These are phyloP conservation scores for Taphrorychus bicolor DNA, from an alignment of 2,888 invertebrate genomes.

Conservation along the genomic window DNA sequence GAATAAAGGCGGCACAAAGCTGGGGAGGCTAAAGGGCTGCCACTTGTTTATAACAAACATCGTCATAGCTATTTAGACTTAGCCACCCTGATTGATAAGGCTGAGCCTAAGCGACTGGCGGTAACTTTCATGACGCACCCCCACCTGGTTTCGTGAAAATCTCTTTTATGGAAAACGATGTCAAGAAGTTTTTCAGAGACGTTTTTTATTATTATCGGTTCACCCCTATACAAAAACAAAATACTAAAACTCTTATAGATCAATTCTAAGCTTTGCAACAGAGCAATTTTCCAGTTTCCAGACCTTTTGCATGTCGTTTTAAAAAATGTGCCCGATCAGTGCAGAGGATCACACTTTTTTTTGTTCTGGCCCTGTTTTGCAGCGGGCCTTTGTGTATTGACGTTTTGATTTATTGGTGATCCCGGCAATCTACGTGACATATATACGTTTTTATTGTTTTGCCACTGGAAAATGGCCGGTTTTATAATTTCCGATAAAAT, in stretches of 20 bases:
- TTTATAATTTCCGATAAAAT: slow-evolving; percentile 61
- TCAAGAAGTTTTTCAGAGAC: neutral
- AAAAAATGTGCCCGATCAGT: slow-evolving; percentile 15
- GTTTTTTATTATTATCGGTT: too few species aligned
- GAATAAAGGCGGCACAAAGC: slow-evolving; percentile 60
- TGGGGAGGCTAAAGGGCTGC: slow-evolving; percentile 56
- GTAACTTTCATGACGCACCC: slow-evolving; percentile 28
- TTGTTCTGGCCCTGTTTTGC: slow-evolving; percentile 31
- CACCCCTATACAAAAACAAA: too few species aligned
- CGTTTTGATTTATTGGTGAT: slow-evolving; percentile 62
- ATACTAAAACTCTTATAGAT: neutral
- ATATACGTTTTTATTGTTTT: slow-evolving; percentile 61
- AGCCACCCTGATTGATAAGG: slow-evolving; percentile 54
- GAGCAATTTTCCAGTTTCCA: neutral
- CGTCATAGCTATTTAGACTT: slow-evolving; percentile 58
- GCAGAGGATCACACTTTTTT: slow-evolving; percentile 27
- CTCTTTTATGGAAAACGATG: neutral
- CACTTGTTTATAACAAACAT: slow-evolving; percentile 62
- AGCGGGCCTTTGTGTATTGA: slow-evolving; percentile 57
- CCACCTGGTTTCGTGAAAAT: slow-evolving; percentile 32
- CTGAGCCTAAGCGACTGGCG: slow-evolving; percentile 24
- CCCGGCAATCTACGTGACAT: slow-evolving; percentile 62
- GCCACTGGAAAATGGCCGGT: slow-evolving; percentile 58
- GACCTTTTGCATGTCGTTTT: neutral
- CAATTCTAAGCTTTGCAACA: neutral